These are phyloP conservation scores for Nephrotoma flavescens DNA, from an alignment of 2,888 invertebrate genomes.

Conservation along the genomic window DNA sequence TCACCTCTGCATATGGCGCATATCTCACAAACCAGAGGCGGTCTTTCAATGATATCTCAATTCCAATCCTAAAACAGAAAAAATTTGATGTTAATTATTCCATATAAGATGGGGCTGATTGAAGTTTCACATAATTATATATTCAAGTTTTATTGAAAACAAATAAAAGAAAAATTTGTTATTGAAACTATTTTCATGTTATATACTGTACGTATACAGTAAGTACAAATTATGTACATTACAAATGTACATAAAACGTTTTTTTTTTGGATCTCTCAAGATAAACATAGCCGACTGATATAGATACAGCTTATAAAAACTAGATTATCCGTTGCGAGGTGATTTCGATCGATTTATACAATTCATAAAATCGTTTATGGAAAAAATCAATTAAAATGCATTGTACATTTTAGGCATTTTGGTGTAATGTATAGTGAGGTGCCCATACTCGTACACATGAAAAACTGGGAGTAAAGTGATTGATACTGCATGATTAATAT, in stretches of 20 bases:
- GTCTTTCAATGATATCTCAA: neutral
- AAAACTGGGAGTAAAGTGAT: neutral
- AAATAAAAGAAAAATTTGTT: neutral
- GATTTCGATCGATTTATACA: neutral
- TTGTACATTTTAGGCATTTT: neutral
- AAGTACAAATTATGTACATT: neutral
- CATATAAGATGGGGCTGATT: neutral
- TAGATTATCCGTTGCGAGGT: neutral
- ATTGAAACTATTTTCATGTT: neutral
- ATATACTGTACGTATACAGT: neutral
- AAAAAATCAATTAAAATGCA: neutral
- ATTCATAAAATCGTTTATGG: neutral
- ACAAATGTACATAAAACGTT: neutral
- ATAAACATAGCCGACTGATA: neutral
- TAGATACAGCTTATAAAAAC: neutral
- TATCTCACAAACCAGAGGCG: neutral
- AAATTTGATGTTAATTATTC: neutral
- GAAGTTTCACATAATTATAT: neutral
- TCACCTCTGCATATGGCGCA: too few species aligned
- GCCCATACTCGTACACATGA: neutral
- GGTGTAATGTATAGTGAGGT: neutral
- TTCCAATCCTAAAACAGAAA: neutral
- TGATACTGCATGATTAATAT: neutral
- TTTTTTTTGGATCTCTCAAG: neutral
- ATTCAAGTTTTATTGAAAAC: neutral